Percentiles rank a stretch among this genome's conserved stretches.
Evolutionary conservation across 37 sponge, comb jelly and placozoan genomes (phyloP).

Genomic region (Eunapius fragilis): DNA sequence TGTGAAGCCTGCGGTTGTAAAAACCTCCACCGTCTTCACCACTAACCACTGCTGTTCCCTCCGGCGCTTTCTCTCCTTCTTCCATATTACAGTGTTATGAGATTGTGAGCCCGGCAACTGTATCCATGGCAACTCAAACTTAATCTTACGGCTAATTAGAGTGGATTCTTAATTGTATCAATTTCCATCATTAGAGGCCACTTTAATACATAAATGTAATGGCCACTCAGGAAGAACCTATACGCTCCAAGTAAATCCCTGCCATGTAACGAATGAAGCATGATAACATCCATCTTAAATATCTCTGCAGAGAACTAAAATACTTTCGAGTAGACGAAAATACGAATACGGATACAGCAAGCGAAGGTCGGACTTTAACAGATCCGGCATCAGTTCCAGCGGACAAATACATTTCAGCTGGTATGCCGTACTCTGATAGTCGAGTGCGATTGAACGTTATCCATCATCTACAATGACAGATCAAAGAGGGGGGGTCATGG

Average conservation of each 20-base stretch:
- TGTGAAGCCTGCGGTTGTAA: constrained; percentile 82
- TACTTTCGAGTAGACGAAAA: not conserved
- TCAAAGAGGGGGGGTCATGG: no score
- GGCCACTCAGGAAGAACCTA: not conserved
- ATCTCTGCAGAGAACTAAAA: not conserved
- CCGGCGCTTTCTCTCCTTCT: constrained; percentile 9
- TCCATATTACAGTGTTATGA: not conserved
- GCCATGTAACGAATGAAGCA: not conserved
- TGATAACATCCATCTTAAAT: not conserved
- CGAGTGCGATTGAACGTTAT: not conserved
- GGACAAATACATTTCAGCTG: not conserved
- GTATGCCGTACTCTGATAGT: not conserved
- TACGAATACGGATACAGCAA: not conserved
- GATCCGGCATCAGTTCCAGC: not conserved
- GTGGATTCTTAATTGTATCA: no score
- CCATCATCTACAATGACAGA: no score
- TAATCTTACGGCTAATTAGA: no score
- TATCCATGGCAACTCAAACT: not conserved
- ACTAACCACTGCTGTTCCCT: constrained; percentile 14
- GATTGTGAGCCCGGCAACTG: not conserved
- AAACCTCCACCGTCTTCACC: constrained; percentile 40
- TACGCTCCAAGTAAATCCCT: not conserved
- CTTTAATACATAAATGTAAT: not conserved
- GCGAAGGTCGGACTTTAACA: not conserved
- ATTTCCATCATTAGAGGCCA: no score